Base-by-base conservation (phyloP, 2,888 invertebrate genomes). In the Amblyteles armatorius region DNA sequence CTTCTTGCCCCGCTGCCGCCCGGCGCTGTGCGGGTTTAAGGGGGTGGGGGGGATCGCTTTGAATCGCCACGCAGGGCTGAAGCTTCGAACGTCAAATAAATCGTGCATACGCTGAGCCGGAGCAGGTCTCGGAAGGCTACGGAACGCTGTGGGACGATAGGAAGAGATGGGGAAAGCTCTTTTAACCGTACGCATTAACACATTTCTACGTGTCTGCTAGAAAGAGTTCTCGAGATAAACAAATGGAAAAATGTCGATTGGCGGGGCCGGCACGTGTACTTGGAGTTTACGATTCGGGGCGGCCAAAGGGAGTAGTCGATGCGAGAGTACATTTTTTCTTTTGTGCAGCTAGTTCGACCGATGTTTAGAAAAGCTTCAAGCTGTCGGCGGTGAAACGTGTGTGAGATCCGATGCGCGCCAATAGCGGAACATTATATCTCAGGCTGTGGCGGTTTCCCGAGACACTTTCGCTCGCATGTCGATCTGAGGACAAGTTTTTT, bases 41-140 rank as follows among this genome's bases (percentile, higher is more conserved):
- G 33, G 50, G 50, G 26, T 2, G 26, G 44, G 63, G 50, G 36
- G 48, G 29, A 60, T 44, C 48, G 48, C 40, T 74, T 48, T 22
- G 44, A 76, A 76, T 76, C 76, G 76, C 40, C 40, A 65, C 63
- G 29, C 48, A 50, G 65, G 50, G 76, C 33, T 63, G 5, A 48
- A 33, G 65, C 76, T 50, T 76, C 63, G 22, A 76, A 76, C 63
- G 50, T 65, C 65, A 76, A 76, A 76, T 50, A 76, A 65, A 76
- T 76, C 63, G 63, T 63, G 48, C 48, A 44, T 48, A 63, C 29
- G 29, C 16, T 2, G 16, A 63, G 60, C 33, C 29, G n/a, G 60
- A 55, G 60, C 29, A 40, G 40, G 19, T 19, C 60, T 33, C 60
- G 29, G 60, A 6, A 33, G 29, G 60, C 60, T 63, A 0, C 29